A percentile compares a stretch with the other conserved stretches of the same genome.
Evolutionary conservation across 2,113 vertebrate species (phyloP).

Genomic region (Ophiodon elongatus): DNA sequence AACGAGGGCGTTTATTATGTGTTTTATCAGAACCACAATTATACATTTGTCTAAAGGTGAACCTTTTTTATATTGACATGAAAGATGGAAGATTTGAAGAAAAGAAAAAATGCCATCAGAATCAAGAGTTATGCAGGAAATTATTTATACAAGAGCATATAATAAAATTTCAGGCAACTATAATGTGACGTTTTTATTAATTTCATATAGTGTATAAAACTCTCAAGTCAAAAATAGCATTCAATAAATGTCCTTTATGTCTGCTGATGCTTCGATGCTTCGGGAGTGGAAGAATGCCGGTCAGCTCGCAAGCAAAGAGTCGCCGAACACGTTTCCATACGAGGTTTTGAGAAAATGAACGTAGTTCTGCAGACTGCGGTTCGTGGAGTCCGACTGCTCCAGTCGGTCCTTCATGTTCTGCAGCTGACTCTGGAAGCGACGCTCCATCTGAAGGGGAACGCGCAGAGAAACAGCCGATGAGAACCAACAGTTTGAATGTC

Average conservation of each 20-base stretch:
- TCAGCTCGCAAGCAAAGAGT: conserved; percentile 85
- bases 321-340: conserved; percentile 91
- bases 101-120: neutral
- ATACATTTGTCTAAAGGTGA: neutral
- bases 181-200: neutral
- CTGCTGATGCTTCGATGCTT: neutral
- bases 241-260: neutral
- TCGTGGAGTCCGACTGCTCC: conserved; percentile 93
- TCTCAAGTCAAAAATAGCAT: neutral
- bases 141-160: conserved; percentile 10
- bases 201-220: neutral
- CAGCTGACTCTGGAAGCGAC: conserved; percentile 87
- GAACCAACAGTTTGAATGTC: neutral
- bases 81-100: neutral
- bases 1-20: neutral
- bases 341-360: conserved; percentile 95
- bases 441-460: conserved; percentile 86
- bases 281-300: neutral
- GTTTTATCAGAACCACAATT: neutral
- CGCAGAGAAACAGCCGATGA: neutral
- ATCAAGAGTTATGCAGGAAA: neutral
- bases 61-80: neutral
- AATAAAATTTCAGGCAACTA: conserved; percentile 10
- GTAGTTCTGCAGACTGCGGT: conserved; percentile 94
- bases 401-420: conserved; percentile 91